These are phyloP conservation scores for Buathra laborator DNA, from an alignment of 2,888 invertebrate species.

Conservation along the genomic window DNA sequence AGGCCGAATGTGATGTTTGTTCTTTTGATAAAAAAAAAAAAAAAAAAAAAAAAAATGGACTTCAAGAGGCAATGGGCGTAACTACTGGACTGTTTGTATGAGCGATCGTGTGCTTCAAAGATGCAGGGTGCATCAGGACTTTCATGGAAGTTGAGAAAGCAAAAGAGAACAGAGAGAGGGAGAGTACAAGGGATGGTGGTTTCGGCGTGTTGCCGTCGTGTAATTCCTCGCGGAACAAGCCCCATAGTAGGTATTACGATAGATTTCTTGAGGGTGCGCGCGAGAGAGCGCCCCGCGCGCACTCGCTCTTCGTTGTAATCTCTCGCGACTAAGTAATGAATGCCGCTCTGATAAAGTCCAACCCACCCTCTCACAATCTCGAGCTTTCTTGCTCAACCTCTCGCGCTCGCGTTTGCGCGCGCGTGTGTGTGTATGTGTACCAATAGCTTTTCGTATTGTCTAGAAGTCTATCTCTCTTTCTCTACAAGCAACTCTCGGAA, in stretches of 20 bases:
- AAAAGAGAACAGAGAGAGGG: neutral
- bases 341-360: slow-evolving; percentile 78
- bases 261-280: slow-evolving; percentile 43
- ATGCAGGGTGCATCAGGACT: slow-evolving; percentile 4
- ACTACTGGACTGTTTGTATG: too few relatives aligned
- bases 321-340: slow-evolving; percentile 80
- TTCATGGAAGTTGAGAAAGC: slow-evolving; percentile 50
- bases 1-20: neutral
- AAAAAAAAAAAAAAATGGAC: neutral
- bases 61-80: neutral
- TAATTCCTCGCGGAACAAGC: slow-evolving; percentile 58
- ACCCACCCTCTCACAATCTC: slow-evolving; percentile 59
- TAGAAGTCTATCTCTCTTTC: slow-evolving; percentile 28
- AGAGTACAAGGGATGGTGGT: slow-evolving; percentile 27
- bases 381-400: slow-evolving; percentile 18
- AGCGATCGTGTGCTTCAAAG: neutral
- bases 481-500: neutral
- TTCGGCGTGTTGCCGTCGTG: slow-evolving; percentile 54
- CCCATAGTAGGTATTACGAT: slow-evolving; percentile 54
- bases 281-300: slow-evolving; percentile 2
- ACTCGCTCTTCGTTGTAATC: slow-evolving; percentile 75
- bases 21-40: slow-evolving; percentile 14
- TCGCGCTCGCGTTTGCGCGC: slow-evolving; percentile 29
- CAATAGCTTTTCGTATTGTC: slow-evolving; percentile 10
- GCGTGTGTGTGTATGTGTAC: slow-evolving; percentile 14